Percentiles rank a stretch among this genome's conserved stretches.
These are phyloP conservation scores for Allacma fusca DNA, from an alignment of 2,888 invertebrate species.

Conservation along the genomic window DNA sequence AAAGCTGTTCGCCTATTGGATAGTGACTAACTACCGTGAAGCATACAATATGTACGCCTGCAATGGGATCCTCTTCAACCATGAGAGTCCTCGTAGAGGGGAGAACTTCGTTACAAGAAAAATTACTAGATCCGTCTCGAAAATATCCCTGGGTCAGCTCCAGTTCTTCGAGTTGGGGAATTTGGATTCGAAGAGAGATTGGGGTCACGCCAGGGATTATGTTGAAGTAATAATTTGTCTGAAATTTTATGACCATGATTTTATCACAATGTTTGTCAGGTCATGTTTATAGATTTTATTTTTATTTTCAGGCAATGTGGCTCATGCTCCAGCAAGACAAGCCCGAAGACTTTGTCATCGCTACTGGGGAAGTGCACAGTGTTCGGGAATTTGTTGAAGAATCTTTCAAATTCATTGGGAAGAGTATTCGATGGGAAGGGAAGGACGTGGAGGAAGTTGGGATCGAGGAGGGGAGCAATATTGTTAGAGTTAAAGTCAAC, in stretches of 20 bases:
- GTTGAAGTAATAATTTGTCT: constrained; percentile 74
- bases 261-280: too few relatives aligned
- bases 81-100: constrained; percentile 93
- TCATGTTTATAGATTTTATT: too few relatives aligned
- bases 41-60: constrained; percentile 95
- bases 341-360: constrained; percentile 96
- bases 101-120: constrained; percentile 99
- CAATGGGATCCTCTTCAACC: constrained; percentile 95
- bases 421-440: constrained; percentile 87
- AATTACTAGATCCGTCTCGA: constrained; percentile 96
- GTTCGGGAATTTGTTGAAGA: constrained; percentile 95
- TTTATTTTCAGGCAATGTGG: constrained; percentile 89
- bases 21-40: constrained; percentile 92
- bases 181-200: constrained; percentile 93
- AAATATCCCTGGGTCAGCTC: constrained; percentile 88
- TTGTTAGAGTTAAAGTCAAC: constrained; percentile 86
- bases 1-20: constrained; percentile 96
- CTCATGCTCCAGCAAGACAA: constrained; percentile 92
- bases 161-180: constrained; percentile 90
- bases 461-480: constrained; percentile 74
- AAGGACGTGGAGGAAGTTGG: constrained; percentile 83
- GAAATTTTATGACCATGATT: too few relatives aligned
- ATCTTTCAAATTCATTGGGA: constrained; percentile 84
- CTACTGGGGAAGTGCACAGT: constrained; percentile 93
- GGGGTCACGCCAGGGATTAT: constrained; percentile 97